Base-by-base conservation (phyloP, 2,888 invertebrate species). In the Agonopterix subpropinquella region DNA sequence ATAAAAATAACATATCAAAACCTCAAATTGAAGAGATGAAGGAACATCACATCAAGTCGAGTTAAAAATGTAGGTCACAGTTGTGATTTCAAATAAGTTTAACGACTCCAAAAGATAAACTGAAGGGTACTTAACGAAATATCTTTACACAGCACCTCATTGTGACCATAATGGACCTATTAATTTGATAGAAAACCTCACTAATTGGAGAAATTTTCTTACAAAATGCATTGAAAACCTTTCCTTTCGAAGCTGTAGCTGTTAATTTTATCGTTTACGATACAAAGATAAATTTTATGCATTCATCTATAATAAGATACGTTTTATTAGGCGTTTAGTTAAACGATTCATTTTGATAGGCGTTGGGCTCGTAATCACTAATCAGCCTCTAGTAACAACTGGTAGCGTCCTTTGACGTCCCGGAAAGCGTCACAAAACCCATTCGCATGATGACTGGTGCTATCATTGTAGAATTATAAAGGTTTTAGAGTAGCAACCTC, bases 201-300 rank as follows among this genome's bases (percentile, higher is more conserved):
- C 72, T 75, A 76, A 77, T 75, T 78, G 67, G 73, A 63, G 65
- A 70, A 65, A 66, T 65, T 57, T 70, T 65, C 67, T 63, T 55
- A 57, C 57, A 53, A 64, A 64, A 62, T 47, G 57, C 56, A 58
- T 57, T 48, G 47, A 43, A 62, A 62, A 63, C 60, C 54, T 57
- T 35, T 47, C 39, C 44, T 11, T 41, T 13, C 43, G 9, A 39
- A 45, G 28, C 28, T 28, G 11, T 43, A 42, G 52, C 45, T 47
- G 54, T 61, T 59, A 59, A 60, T 54, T 57, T 59, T 58, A 56
- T 67, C 64, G 28, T 66, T 62, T 59, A 71, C 53, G 43, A 39
- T 15, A 36, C n/a, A 8, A 36, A 43, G 48, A 53, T 53, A 53
- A 49, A 53, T 48, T 49, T 51, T 49, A 49, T 43, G 43, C 44